Evolutionary conservation across 1,140 invertebrate species (phyloP).

Genomic region (Thrips palmi): DNA sequence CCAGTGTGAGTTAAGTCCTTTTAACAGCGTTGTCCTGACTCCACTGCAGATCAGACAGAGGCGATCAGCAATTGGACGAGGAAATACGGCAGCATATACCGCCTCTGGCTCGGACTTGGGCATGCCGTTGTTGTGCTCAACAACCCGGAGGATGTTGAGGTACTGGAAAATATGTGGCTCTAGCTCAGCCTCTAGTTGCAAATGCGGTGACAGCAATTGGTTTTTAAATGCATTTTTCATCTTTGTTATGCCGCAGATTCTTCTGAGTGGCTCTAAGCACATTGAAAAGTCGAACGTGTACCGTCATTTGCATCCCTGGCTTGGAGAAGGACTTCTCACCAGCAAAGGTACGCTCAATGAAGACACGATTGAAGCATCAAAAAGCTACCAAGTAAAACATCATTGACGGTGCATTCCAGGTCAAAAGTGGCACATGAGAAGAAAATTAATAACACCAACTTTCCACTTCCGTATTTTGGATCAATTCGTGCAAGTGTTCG

Average conservation of each 20-base stretch:
- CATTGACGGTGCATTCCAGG: constrained; percentile 22
- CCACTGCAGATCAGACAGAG: no score
- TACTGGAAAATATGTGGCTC: no score
- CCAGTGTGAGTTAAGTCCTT: no score
- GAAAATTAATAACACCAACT: constrained; percentile 70
- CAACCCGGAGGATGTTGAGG: no score
- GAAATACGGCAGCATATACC: no score
- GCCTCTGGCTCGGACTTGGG: no score
- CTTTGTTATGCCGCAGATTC: constrained; percentile 23
- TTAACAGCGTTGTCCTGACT: no score
- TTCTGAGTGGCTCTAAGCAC: constrained; percentile 49
- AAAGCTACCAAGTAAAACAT: constrained; percentile 3
- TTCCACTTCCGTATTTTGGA: constrained; percentile 83
- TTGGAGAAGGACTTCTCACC: constrained; percentile 55
- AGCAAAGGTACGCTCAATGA: constrained; percentile 29
- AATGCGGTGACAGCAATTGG: no score
- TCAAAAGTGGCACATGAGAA: constrained; percentile 44
- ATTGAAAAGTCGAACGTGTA: constrained; percentile 58
- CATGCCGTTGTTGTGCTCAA: no score
- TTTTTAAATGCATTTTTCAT: neutral
- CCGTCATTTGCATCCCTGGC: constrained; percentile 50
- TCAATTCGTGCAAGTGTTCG: constrained; percentile 65
- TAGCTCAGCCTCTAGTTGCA: no score
- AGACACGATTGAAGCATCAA: no score
- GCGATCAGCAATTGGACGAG: no score